These are phyloP conservation scores for Meloidogyne floridensis DNA, from an alignment of 1,140 invertebrate species.

Conservation along the genomic window DNA sequence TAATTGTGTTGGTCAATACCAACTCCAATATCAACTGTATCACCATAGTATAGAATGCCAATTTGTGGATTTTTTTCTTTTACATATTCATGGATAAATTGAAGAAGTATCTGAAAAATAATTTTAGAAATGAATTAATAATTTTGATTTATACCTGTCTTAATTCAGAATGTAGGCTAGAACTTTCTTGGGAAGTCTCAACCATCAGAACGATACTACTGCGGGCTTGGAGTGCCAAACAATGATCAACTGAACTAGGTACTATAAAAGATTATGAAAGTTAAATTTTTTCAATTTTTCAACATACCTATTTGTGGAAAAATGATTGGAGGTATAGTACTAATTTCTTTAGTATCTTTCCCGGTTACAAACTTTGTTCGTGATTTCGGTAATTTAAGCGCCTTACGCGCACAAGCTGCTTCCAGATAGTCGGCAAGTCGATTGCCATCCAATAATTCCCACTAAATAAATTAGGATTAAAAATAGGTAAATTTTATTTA, in stretches of 20 bases:
- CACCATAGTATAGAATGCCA: slow-evolving; percentile 42
- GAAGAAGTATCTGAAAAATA: not conserved
- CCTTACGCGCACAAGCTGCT: not conserved
- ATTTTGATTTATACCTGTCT: not conserved
- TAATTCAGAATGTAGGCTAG: slow-evolving; percentile 17
- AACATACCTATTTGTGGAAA: not conserved
- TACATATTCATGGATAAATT: slow-evolving; percentile 31
- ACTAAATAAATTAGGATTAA: slow-evolving; percentile 5
- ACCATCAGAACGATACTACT: slow-evolving; percentile 31
- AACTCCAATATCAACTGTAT: slow-evolving; percentile 38
- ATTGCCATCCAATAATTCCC: slow-evolving; percentile 18
- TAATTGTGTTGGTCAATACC: slow-evolving; percentile 36
- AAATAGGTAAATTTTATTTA: not conserved
- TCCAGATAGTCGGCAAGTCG: slow-evolving; percentile 21
- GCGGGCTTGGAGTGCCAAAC: slow-evolving; percentile 17
- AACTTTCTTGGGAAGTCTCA: slow-evolving; percentile 29
- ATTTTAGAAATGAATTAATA: no score
- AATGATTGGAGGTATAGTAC: not conserved
- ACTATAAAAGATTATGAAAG: not conserved
- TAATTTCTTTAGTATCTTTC: not conserved
- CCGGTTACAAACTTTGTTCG: slow-evolving; percentile 27
- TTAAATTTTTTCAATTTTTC: not conserved
- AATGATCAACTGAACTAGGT: slow-evolving; percentile 10
- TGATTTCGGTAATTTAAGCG: slow-evolving; percentile 17
- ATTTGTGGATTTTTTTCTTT: slow-evolving; percentile 28